Base-by-base conservation (phyloP, 2,888 invertebrate species). In the Acrobasis repandana region DNA sequence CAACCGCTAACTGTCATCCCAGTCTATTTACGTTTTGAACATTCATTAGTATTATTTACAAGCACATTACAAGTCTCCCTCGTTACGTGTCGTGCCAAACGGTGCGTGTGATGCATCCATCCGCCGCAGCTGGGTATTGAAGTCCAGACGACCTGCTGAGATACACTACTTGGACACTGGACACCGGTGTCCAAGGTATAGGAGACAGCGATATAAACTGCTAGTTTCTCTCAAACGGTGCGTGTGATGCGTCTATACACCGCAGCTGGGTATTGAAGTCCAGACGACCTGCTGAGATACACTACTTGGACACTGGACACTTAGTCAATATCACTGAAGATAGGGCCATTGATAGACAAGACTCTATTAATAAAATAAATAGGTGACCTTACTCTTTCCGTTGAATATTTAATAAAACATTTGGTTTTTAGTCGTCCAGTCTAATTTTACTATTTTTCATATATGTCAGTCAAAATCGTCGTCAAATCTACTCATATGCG, bases 261-360 rank as follows among this genome's bases (percentile, higher is more conserved):
- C 66, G 71, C 82, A 76, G 79, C 64, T 73, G 72, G 69, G 66
- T 73, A 72, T 72, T 80, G 80, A 82, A 76, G 75, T 69, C 71
- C 72, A 73, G 73, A 71, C 75, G 75, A 75, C 85, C 83, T 78
- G 85, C 86, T 86, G 88, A 86, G 87, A 84, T 74, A 77, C 75
- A 69, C 73, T 81, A 74, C 87, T 86, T 86, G 77, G 75, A 73
- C 71, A 65, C 57, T 57, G 65, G 61, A 43, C 59, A 46, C 28
- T 8, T n/a, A n/a, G n/a, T n/a, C n/a, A n/a, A n/a, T n/a, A n/a
- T n/a, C n/a, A n/a, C n/a, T n/a, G n/a, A n/a, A n/a, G n/a, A n/a
- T n/a, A n/a, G n/a, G n/a, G n/a, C n/a, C n/a, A n/a, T n/a, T n/a
- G n/a, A n/a, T n/a, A n/a, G n/a, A n/a, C n/a, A n/a, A n/a, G n/a